Evolutionary conservation across 1,140 invertebrate species (phyloP), one percentile per base, ranked within the genome.

Genomic region (Diorhabda carinulata): DNA sequence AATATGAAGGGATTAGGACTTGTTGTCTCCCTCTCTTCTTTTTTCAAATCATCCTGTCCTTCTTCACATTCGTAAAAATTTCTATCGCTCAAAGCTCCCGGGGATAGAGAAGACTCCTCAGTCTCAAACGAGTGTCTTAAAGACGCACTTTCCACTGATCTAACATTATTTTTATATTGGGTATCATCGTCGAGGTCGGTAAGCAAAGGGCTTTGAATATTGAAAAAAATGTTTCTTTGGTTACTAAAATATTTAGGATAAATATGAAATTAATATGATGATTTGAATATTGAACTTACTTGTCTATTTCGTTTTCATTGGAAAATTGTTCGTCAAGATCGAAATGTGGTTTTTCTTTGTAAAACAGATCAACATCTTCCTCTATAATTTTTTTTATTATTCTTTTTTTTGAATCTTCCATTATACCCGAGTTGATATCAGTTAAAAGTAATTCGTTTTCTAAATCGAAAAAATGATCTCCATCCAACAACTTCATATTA

Each of bases 381-480:
- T 63, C 61, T 8, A 63, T 45, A 44, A 63, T 63, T 43, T 42
- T 43, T 4, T 63, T 43, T 43, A 63, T 63, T n/a, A 63, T 63
- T 44, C 45, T 63, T 9, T 43, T 63, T 63, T 43, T 43, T 0
- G 25, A 9, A 9, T 63, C 61, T 47, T 63, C 43, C 4, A 61
- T 41, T 25, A 25, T 25, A 25, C 25, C 25, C 47, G 47, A 52
- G 2, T 6, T 52, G 47, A 8, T 52, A n/a, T 6, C 47, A 8
- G 47, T 6, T 6, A 8, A 2, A 52, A 8, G 6, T 6, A n/a
- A 52, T 4, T 52, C 47, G 4, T 4, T 52, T 4, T 52, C 47
- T 6, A 6, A 8, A 4, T 52, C 47, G 47, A 52, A 52, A 6
- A 52, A 2, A 6, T 8, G 6, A 52, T 52, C 47, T 8, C n/a